A percentile compares a stretch with the other conserved stretches of the same genome.
Conservation (phyloP, 1,140 invertebrate genomes). For the Ips nitidus region DNA sequence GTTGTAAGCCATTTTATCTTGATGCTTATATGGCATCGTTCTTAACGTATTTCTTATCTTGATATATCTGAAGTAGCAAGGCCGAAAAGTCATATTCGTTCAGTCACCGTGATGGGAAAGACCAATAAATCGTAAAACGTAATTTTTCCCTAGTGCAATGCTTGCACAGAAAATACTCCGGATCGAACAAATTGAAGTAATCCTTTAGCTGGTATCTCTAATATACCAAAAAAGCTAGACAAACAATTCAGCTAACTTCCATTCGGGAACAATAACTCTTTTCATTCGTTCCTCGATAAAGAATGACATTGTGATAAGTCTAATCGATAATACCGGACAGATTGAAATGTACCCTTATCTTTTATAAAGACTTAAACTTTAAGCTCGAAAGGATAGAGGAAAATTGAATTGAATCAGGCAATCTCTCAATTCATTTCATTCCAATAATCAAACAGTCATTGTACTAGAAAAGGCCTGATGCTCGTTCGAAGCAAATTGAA, state of each 20-base stretch:
- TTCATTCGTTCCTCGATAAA: conserved; percentile 15
- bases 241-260: background rate
- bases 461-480: background rate
- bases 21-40: too few relatives aligned
- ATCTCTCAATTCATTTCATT: conserved; percentile 22
- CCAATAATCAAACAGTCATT: conserved; percentile 15
- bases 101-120: background rate
- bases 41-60: too few relatives aligned
- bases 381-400: conserved; percentile 16
- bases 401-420: conserved; percentile 24
- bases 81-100: too few relatives aligned
- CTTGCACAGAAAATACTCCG: background rate
- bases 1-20: too few relatives aligned
- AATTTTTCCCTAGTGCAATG: background rate
- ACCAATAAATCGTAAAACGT: background rate
- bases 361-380: conserved; percentile 17
- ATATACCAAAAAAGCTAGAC: background rate
- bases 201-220: background rate
- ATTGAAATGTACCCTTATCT: conserved; percentile 24
- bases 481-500: background rate
- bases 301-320: conserved; percentile 9
- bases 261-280: conserved; percentile 22
- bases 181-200: conserved; percentile 3
- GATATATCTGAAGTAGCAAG: too few relatives aligned
- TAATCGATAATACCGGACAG: conserved; percentile 19